Conservation (phyloP, 2,888 invertebrate genomes). For the Uropetala carovei region DNA sequence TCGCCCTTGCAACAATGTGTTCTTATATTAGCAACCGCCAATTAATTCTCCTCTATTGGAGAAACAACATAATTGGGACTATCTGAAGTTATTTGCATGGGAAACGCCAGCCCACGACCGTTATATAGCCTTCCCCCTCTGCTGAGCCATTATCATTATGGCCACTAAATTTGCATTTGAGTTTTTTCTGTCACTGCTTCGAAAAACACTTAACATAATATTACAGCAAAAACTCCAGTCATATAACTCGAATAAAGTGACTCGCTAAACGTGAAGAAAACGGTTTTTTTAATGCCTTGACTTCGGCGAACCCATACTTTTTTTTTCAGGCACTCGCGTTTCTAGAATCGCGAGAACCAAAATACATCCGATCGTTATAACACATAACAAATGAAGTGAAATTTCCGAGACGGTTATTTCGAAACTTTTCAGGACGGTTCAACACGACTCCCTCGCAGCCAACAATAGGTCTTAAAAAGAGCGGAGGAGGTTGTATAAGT, state of each 20-base stretch:
- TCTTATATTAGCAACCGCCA: no score
- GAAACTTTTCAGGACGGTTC: background rate
- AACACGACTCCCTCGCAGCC: background rate
- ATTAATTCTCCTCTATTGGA: no score
- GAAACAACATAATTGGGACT: no score
- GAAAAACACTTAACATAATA: background rate
- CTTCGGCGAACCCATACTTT: background rate
- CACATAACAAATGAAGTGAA: background rate
- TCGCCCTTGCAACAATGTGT: no score
- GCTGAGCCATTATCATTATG: no score
- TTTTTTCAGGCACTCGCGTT: background rate
- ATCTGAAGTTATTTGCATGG: no score
- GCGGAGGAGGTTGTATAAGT: background rate
- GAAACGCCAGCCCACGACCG: no score
- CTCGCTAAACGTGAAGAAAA: background rate
- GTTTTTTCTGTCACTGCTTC: background rate
- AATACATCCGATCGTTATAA: background rate
- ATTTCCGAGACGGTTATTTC: background rate
- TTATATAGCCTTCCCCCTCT: no score
- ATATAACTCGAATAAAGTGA: background rate
- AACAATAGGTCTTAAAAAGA: background rate
- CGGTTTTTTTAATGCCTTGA: conserved; percentile 2
- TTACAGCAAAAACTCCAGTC: background rate
- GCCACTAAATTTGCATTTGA: no score
- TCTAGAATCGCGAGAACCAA: background rate